Evolutionary conservation across 2,113 vertebrate genomes (phyloP).

Genomic region (Macrotis lagotis): DNA sequence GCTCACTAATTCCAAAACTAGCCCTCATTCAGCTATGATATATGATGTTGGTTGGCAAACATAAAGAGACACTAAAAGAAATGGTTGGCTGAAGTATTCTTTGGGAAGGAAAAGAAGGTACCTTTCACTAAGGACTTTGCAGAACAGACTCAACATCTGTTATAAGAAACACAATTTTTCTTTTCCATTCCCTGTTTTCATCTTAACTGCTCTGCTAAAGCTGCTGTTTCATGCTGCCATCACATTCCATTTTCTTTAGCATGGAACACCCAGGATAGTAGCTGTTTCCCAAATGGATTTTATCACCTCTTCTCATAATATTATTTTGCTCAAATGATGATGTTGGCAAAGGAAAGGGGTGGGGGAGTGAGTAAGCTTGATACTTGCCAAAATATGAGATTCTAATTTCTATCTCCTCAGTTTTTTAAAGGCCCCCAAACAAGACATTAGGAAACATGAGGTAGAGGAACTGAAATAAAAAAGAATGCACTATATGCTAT

Average conservation of each 20-base stretch:
- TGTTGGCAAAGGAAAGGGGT: background rate
- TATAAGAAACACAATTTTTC: constrained; percentile 20
- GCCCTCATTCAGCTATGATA: background rate
- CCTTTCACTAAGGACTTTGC: constrained; percentile 46
- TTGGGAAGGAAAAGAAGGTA: constrained; percentile 34
- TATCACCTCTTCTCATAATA: constrained; percentile 31
- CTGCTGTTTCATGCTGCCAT: constrained; percentile 45
- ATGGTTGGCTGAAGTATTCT: constrained; percentile 46
- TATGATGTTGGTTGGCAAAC: constrained; percentile 10
- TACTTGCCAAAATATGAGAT: constrained; percentile 5
- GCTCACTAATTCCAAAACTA: background rate
- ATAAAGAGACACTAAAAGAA: constrained; percentile 19
- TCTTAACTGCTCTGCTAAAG: constrained; percentile 41
- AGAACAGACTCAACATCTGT: constrained; percentile 43
- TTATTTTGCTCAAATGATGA: constrained; percentile 42
- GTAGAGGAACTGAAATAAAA: constrained; percentile 18
- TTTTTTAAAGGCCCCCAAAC: constrained; percentile 22
- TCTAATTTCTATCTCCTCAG: constrained; percentile 18
- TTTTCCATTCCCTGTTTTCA: constrained; percentile 25
- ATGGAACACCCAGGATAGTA: constrained; percentile 34
- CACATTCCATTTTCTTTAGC: constrained; percentile 43
- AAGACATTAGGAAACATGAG: constrained; percentile 31
- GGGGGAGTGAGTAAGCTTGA: background rate
- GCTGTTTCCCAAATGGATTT: constrained; percentile 42
- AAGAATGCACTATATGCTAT: background rate